phyloP scores from a whole-genome alignment of 2,113 vertebrate species.

The Holacanthus passer region DNA sequence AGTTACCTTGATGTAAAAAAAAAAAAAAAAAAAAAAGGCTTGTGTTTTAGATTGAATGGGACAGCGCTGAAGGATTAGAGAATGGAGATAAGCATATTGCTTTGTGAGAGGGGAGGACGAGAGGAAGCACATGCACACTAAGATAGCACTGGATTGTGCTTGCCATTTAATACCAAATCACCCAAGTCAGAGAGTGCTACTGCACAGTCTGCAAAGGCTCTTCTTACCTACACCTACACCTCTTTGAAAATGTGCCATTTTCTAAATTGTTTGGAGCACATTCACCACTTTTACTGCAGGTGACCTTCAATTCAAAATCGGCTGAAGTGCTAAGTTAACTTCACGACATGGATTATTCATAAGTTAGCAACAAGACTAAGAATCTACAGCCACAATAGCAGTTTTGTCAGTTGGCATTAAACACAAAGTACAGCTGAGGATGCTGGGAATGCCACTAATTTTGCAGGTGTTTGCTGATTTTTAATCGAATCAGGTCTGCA shows the following conservation, averaged over 20 bases:
- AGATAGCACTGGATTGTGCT: constrained; percentile 14
- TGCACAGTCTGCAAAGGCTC: constrained; percentile 28
- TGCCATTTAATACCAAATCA: constrained; percentile 37
- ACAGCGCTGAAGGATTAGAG: constrained; percentile 3
- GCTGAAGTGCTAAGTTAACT: not conserved
- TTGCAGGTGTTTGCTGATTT: not conserved
- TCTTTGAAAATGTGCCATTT: constrained; percentile 8
- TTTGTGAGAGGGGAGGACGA: not conserved
- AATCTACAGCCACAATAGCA: too few relatives aligned
- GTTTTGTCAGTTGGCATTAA: not conserved
- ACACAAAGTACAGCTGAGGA: not conserved
- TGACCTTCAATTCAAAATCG: constrained; percentile 42
- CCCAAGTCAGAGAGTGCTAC: constrained; percentile 20
- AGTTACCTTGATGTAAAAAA: constrained; percentile 15
- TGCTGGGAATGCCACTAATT: not conserved
- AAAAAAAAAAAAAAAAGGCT: constrained; percentile 7
- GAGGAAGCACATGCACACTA: not conserved
- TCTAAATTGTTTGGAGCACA: constrained; percentile 41
- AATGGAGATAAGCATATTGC: constrained; percentile 12
- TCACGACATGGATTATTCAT: not conserved
- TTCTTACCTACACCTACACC: not conserved
- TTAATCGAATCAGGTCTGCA: not conserved
- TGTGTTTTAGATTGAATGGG: constrained; percentile 12
- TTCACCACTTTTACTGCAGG: constrained; percentile 56
- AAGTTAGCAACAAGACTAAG: not conserved